Percentiles rank a stretch among this genome's conserved stretches.
Evolutionary conservation across 2,113 vertebrate species (phyloP).

Genomic region (Pangasianodon gigas): DNA sequence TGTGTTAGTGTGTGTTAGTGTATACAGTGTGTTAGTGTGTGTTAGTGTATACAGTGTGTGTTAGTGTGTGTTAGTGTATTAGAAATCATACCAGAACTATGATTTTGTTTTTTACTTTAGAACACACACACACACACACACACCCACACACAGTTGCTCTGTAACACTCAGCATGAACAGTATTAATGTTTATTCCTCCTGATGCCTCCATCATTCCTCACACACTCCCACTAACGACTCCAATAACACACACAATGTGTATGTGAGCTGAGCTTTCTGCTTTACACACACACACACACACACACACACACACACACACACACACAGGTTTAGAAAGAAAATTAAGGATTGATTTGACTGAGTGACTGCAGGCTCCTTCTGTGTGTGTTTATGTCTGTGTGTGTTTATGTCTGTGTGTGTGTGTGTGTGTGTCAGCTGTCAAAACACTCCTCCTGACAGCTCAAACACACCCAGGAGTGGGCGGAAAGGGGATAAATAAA

Average conservation of each 20-base stretch:
- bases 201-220: background rate
- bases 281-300: background rate
- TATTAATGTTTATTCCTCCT: background rate
- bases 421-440: constrained; percentile 10
- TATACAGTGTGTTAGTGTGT: too few relatives aligned
- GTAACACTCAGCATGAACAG: background rate
- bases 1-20: too few relatives aligned
- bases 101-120: too few relatives aligned
- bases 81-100: background rate
- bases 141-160: background rate
- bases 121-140: background rate
- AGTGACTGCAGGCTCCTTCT: background rate
- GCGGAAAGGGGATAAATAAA: background rate
- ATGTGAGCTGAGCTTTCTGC: background rate
- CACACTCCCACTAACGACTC: background rate
- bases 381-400: background rate
- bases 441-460: constrained; percentile 4
- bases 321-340: background rate
- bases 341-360: background rate
- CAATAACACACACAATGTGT: background rate
- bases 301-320: constrained; percentile 4
- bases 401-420: background rate
- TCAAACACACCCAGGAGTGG: background rate
- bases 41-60: too few relatives aligned
- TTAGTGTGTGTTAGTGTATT: background rate